Conservation (phyloP, 2,888 invertebrate genomes). For the Brachypalpus laphriformis region DNA sequence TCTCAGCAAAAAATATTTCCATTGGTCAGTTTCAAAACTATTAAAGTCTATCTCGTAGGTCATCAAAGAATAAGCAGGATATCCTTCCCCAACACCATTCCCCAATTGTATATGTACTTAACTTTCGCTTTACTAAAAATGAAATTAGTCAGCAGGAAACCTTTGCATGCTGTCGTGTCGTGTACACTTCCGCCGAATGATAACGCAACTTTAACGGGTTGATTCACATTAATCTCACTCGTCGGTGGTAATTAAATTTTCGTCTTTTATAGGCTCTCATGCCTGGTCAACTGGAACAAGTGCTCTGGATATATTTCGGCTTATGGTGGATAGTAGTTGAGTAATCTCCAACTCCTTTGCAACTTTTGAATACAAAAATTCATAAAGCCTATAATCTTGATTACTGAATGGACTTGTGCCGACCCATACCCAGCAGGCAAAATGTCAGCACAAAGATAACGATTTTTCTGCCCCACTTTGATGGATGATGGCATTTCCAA, state of each 20-base stretch:
- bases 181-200: slow-evolving; percentile 34
- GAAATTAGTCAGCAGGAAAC: slow-evolving; percentile 46
- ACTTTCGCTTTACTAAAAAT: neutral
- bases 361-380: neutral
- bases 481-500: slow-evolving; percentile 14
- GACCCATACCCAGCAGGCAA: neutral
- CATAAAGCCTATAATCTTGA: slow-evolving; percentile 21
- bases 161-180: slow-evolving; percentile 43
- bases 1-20: too few species aligned
- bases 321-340: neutral
- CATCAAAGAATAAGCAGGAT: neutral
- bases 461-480: neutral
- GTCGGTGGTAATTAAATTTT: slow-evolving; percentile 20
- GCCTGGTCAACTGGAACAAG: slow-evolving; percentile 26
- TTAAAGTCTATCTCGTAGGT: neutral
- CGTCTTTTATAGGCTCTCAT: neutral
- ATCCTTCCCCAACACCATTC: neutral
- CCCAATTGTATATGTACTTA: neutral
- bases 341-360: neutral
- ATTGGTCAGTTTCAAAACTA: neutral
- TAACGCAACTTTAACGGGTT: slow-evolving; percentile 25
- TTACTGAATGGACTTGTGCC: neutral
- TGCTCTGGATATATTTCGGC: slow-evolving; percentile 3
- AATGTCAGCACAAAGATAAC: neutral
- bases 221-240: slow-evolving; percentile 22